Evolutionary conservation across 2,888 invertebrate genomes (phyloP), one percentile per base, ranked within the genome.

Genomic region (Hartigia nigra): DNA sequence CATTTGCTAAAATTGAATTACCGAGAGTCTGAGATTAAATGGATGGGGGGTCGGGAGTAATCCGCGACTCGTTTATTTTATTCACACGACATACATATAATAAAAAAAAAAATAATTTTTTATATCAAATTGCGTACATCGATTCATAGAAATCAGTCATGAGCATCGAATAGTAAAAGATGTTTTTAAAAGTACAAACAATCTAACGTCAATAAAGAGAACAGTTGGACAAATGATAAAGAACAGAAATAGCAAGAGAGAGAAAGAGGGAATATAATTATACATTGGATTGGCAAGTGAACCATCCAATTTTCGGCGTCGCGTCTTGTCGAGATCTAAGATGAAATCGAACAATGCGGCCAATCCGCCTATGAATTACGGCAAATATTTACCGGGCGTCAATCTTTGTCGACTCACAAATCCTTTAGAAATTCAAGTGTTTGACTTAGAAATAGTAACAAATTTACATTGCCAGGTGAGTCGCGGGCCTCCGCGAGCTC

Each of bases 1-100:
- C 89, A 88, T 90, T 90, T 90, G 88, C 89, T 88, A 86, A 90
- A 91, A 90, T 90, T 89, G 88, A 89, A 89, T 89, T 88, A 86
- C 55, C 55, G 2, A 23, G 55, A 23, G 55, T 55, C 55, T 55
- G 23, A 55, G 55, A 14, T n/a, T n/a, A n/a, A n/a, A n/a, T n/a
- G n/a, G n/a, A n/a, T n/a, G n/a, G 23, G 35, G 35, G 35, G 35
- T 5, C 4, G 4, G 35, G 23, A 14, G 55, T 9, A 55, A 23
- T 23, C 55, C 23, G 14, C 55, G 55, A 55, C 23, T 23, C 55
- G 55, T 9, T 23, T 55, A 55, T 23, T 2, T 55, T 55, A 55
- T 9, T 55, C 2, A 23, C 9, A 9, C 23, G 55, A 55, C 55
- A 23, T 23, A 55, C 23, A 23, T 55, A 23, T n/a, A n/a, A n/a